Conservation (phyloP, 1,140 invertebrate genomes). For the Argopecten irradians region DNA sequence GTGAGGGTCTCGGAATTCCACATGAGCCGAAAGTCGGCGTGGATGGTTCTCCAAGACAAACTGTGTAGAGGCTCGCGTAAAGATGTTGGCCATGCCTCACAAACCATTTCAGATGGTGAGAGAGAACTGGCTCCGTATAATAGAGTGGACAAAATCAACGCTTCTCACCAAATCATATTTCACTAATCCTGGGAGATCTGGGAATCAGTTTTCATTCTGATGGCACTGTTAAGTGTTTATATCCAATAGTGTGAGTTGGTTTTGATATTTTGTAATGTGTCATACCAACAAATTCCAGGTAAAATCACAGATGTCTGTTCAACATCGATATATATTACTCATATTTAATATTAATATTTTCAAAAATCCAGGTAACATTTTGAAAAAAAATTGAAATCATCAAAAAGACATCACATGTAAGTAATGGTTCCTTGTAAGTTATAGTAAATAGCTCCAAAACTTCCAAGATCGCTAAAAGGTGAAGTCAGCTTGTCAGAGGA, state of each 20-base stretch:
- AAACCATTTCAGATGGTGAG: not conserved
- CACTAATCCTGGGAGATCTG: not conserved
- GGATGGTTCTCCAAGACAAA: slow-evolving; percentile 44
- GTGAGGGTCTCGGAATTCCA: slow-evolving; percentile 37
- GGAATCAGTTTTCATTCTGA: not conserved
- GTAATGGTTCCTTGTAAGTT: not conserved
- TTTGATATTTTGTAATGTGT: not conserved
- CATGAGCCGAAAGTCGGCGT: slow-evolving; percentile 31
- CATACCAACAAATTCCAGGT: not conserved
- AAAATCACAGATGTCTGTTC: not conserved
- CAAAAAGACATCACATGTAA: not conserved
- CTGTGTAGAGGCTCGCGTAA: slow-evolving; percentile 37
- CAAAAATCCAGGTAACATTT: not conserved
- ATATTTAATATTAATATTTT: not conserved
- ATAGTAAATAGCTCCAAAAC: not conserved
- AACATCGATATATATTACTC: not conserved
- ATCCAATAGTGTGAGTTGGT: too few species aligned
- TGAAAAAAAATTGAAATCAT: not conserved
- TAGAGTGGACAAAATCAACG: not conserved
- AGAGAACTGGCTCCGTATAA: not conserved
- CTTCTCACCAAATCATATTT: not conserved
- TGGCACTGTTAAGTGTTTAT: not conserved
- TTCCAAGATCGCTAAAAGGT: not conserved
- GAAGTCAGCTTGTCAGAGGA: not conserved
- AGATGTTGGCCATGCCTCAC: slow-evolving; percentile 39